phyloP scores from a whole-genome alignment of 37 sponge, comb jelly and placozoan genomes.

The Ephydatia muelleri region DNA sequence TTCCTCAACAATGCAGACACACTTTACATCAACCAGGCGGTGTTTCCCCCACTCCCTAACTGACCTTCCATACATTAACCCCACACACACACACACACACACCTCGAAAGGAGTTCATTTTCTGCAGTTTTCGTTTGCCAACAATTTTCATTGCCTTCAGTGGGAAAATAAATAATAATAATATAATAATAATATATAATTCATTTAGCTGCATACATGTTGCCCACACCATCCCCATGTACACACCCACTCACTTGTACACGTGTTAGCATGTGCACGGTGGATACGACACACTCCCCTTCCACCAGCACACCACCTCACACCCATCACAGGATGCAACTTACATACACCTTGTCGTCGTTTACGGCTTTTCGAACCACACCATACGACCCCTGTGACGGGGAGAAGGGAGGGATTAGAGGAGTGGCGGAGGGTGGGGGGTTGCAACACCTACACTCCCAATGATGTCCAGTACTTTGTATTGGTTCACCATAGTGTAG shows the following conservation, averaged over 20 bases:
- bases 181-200: no score
- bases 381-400: conserved; percentile 66
- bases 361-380: conserved; percentile 59
- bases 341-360: conserved; percentile 53
- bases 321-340: conserved; percentile 19
- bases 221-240: background rate
- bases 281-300: no score
- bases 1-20: no score
- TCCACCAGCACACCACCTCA: no score
- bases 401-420: background rate
- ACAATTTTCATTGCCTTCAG: conserved; percentile 60
- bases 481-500: conserved; percentile 64
- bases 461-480: conserved; percentile 70
- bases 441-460: conserved; percentile 57
- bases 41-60: no score
- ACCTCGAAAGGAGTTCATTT: conserved; percentile 10
- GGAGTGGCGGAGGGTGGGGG: background rate
- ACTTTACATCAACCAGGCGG: no score
- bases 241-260: no score
- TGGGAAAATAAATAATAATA: background rate
- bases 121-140: conserved; percentile 40
- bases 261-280: no score
- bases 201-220: background rate
- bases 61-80: background rate
- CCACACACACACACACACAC: background rate